These are phyloP conservation scores for Trematocara macrostoma DNA, from an alignment of 2,113 vertebrate species.

Conservation along the genomic window DNA sequence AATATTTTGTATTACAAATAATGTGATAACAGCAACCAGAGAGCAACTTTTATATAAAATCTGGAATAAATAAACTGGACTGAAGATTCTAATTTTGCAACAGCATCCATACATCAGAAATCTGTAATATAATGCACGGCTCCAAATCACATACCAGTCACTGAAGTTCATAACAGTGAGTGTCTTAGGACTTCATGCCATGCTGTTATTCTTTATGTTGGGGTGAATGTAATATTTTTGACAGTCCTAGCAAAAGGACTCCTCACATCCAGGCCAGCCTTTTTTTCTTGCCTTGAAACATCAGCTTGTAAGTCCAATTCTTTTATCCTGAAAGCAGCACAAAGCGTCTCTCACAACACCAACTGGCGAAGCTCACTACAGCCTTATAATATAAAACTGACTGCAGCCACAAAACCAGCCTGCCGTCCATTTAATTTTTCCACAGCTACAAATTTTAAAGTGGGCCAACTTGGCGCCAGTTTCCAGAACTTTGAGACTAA, in stretches of 20 bases:
- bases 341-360: neutral
- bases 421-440: slow-evolving; percentile 44
- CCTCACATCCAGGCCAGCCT: neutral
- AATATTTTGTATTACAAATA: neutral
- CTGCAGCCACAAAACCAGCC: slow-evolving; percentile 36
- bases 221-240: neutral
- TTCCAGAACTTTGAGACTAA: slow-evolving; percentile 46
- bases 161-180: neutral
- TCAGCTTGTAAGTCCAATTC: neutral
- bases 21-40: neutral
- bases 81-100: neutral
- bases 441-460: slow-evolving; percentile 48
- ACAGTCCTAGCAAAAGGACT: neutral
- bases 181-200: neutral
- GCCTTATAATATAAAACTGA: slow-evolving; percentile 18
- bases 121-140: neutral
- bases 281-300: neutral
- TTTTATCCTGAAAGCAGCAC: neutral
- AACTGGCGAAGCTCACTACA: neutral
- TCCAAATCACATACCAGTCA: neutral
- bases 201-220: neutral
- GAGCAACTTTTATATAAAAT: neutral
- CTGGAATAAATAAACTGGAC: neutral
- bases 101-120: neutral
- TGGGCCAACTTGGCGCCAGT: slow-evolving; percentile 25